phyloP scores from a whole-genome alignment of 1,140 invertebrate species.

The Drosophila rufa region DNA sequence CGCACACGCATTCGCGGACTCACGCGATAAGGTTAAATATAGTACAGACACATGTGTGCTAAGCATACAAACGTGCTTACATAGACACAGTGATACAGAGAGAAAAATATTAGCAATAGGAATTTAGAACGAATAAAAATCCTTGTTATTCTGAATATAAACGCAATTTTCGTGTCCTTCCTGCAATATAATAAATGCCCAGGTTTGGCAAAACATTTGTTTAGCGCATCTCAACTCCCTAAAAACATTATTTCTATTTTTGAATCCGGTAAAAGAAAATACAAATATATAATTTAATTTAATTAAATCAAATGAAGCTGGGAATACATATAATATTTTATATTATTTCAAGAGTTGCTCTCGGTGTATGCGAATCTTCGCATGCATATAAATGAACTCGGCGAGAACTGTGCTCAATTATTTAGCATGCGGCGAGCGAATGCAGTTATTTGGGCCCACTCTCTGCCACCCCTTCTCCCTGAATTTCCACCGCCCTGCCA shows the following conservation, averaged over 20 bases:
- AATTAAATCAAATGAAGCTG: background rate
- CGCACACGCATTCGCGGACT: constrained; percentile 33
- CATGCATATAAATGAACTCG: constrained; percentile 38
- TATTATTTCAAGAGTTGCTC: background rate
- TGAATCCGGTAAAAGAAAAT: background rate
- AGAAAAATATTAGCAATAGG: no score
- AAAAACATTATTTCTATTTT: background rate
- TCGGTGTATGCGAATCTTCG: constrained; percentile 17
- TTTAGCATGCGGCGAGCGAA: constrained; percentile 24
- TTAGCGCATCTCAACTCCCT: background rate
- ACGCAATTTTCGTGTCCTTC: background rate
- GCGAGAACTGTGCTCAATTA: constrained; percentile 35
- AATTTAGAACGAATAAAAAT: no score
- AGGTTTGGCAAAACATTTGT: background rate
- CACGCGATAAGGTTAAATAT: constrained; percentile 49
- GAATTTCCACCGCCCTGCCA: background rate
- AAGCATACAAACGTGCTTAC: constrained; percentile 7
- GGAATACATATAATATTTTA: background rate
- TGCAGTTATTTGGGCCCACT: constrained; percentile 15
- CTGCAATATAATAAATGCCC: background rate
- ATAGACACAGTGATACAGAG: background rate
- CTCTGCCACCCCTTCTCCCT: background rate
- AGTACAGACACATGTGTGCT: constrained; percentile 21
- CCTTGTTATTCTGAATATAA: background rate
- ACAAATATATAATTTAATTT: no score